These are phyloP conservation scores for Acromyrmex charruanus DNA, from an alignment of 1,140 invertebrate species.

Conservation along the genomic window DNA sequence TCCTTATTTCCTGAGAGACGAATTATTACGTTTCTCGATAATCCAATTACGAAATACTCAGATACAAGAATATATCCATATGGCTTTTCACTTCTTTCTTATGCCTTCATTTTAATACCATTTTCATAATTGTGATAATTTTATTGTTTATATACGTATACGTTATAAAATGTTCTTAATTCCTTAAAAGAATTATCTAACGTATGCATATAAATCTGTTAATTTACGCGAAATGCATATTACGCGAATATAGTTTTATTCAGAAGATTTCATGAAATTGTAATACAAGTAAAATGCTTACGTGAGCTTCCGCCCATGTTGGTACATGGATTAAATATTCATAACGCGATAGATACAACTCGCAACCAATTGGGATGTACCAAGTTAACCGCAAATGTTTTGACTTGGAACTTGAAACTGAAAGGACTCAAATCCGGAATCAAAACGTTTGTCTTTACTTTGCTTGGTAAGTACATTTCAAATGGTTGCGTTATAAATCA, in stretches of 20 bases:
- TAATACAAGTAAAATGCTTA: too few species aligned
- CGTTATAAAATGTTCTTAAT: neutral
- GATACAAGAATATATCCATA: neutral
- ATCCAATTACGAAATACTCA: conserved; percentile 32
- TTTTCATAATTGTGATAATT: conserved; percentile 4
- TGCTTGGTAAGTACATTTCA: too few species aligned
- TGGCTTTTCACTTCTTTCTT: neutral
- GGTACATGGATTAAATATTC: too few species aligned
- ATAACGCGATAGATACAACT: too few species aligned
- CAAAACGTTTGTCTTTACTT: too few species aligned
- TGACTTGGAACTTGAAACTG: too few species aligned
- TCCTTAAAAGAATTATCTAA: neutral
- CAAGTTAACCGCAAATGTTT: too few species aligned
- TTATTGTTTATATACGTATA: neutral
- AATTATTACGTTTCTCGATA: conserved; percentile 43
- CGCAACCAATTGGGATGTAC: too few species aligned
- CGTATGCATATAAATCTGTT: neutral
- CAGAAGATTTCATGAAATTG: neutral
- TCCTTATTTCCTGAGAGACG: conserved; percentile 35
- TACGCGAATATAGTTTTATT: neutral
- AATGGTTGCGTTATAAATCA: too few species aligned
- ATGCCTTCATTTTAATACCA: conserved; percentile 18
- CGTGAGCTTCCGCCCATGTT: too few species aligned
- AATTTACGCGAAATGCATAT: neutral
- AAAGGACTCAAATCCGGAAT: too few species aligned